Percentiles rank a stretch among this genome's conserved stretches.
Conservation (phyloP, 2,888 invertebrate species). For the Yponomeuta sedellus region DNA sequence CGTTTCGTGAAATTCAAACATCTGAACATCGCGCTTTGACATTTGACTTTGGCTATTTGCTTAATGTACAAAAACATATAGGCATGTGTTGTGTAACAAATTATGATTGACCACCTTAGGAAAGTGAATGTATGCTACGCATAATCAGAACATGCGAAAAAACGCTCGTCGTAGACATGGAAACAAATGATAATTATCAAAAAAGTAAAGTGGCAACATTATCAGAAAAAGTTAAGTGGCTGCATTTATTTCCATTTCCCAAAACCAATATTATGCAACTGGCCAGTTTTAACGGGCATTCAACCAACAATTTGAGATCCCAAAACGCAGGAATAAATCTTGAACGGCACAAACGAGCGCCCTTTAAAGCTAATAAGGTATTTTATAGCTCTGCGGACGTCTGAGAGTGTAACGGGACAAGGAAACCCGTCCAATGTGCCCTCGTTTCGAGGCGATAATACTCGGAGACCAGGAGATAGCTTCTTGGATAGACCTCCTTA, state of each 20-base stretch:
- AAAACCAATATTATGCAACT: not conserved
- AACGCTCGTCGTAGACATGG: not conserved
- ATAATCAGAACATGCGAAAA: not conserved
- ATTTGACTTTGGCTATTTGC: slow-evolving; percentile 27
- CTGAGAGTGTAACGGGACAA: slow-evolving; percentile 7
- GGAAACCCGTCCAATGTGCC: slow-evolving; percentile 29
- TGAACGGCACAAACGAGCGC: slow-evolving; percentile 23
- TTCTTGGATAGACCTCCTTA: slow-evolving; percentile 30
- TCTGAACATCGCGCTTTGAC: slow-evolving; percentile 23
- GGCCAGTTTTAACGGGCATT: not conserved
- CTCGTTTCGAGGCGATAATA: slow-evolving; percentile 59
- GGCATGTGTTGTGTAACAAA: slow-evolving; percentile 23
- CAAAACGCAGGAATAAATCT: slow-evolving; percentile 7
- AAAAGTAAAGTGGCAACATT: not conserved
- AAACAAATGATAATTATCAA: not conserved
- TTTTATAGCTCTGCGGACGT: slow-evolving; percentile 34
- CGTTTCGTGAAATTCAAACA: not conserved
- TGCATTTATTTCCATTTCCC: not conserved
- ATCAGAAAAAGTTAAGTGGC: not conserved
- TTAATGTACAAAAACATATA: slow-evolving; percentile 23
- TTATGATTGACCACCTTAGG: slow-evolving; percentile 26
- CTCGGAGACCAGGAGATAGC: slow-evolving; percentile 41
- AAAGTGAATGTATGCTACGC: slow-evolving; percentile 27
- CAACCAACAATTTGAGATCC: not conserved
- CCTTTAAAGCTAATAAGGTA: slow-evolving; percentile 51